Percentiles rank a stretch among this genome's conserved stretches.
Evolutionary conservation across 2,113 vertebrate genomes (phyloP).

Genomic region (Oncorhynchus gorbuscha): DNA sequence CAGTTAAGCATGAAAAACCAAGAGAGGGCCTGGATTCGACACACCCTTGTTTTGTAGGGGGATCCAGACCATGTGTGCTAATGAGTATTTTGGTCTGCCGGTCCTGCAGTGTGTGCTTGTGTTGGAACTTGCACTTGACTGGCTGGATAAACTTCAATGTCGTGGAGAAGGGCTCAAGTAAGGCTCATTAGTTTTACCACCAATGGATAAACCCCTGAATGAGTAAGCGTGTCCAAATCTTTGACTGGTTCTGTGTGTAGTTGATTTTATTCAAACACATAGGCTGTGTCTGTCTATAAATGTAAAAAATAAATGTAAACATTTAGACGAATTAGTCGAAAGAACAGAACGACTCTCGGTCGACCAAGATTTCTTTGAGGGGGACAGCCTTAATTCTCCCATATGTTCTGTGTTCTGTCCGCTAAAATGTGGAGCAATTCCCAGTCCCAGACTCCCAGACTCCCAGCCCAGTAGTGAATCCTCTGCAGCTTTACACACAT

Average conservation of each 20-base stretch:
- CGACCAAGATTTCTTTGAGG: no score
- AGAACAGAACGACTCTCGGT: no score
- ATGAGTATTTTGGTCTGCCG: neutral
- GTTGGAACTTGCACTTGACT: neutral
- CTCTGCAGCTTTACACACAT: conserved; percentile 36
- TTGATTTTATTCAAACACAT: no score
- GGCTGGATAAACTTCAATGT: neutral
- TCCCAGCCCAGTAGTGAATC: conserved; percentile 50
- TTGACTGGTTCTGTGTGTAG: no score
- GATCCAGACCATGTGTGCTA: conserved; percentile 2
- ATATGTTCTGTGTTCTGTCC: neutral
- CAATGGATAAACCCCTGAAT: neutral
- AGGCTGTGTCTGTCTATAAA: no score
- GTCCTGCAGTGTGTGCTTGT: neutral
- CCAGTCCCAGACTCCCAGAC: conserved; percentile 21
- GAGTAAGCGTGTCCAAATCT: no score
- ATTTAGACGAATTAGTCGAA: no score
- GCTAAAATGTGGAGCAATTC: neutral
- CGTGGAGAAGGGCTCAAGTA: neutral
- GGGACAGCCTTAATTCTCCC: no score
- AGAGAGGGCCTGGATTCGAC: neutral
- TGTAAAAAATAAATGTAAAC: no score
- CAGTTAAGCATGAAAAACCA: neutral
- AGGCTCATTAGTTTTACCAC: neutral
- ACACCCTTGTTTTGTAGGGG: neutral